These are phyloP conservation scores for Halictus ligatus DNA, from an alignment of 2,888 invertebrate species.

Conservation along the genomic window DNA sequence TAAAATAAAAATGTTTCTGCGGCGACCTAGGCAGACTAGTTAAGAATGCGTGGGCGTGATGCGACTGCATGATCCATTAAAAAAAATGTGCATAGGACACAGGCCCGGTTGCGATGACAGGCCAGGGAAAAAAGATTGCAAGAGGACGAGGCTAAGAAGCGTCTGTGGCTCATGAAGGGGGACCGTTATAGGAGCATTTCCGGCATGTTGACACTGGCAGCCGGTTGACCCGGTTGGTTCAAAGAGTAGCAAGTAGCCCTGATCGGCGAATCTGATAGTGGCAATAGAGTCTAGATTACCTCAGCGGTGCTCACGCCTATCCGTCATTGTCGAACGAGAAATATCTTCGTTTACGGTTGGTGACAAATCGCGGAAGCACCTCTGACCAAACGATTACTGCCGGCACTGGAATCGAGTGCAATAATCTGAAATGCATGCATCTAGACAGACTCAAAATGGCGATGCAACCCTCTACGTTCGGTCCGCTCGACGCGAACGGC, in stretches of 20 bases:
- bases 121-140: slow-evolving; percentile 59
- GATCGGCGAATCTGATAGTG: slow-evolving; percentile 78
- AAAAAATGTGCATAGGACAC: slow-evolving; percentile 29
- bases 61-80: not conserved
- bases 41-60: slow-evolving; percentile 14
- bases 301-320: slow-evolving; percentile 73
- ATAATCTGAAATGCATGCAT: slow-evolving; percentile 76
- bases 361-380: slow-evolving; percentile 61
- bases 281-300: slow-evolving; percentile 81
- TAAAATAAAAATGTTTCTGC: not conserved
- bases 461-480: slow-evolving; percentile 53
- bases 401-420: slow-evolving; percentile 65
- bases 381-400: slow-evolving; percentile 64
- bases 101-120: not conserved
- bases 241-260: slow-evolving; percentile 78
- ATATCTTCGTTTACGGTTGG: slow-evolving; percentile 13
- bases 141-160: slow-evolving; percentile 57
- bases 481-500: slow-evolving; percentile 35
- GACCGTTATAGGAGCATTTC: slow-evolving; percentile 75
- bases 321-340: slow-evolving; percentile 30
- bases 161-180: slow-evolving; percentile 67
- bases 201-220: slow-evolving; percentile 79
- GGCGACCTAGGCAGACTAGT: not conserved
- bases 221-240: slow-evolving; percentile 79
- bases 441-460: slow-evolving; percentile 71